Evolutionary conservation across 2,888 invertebrate species (phyloP).

Genomic region (Agonopterix subpropinquella): DNA sequence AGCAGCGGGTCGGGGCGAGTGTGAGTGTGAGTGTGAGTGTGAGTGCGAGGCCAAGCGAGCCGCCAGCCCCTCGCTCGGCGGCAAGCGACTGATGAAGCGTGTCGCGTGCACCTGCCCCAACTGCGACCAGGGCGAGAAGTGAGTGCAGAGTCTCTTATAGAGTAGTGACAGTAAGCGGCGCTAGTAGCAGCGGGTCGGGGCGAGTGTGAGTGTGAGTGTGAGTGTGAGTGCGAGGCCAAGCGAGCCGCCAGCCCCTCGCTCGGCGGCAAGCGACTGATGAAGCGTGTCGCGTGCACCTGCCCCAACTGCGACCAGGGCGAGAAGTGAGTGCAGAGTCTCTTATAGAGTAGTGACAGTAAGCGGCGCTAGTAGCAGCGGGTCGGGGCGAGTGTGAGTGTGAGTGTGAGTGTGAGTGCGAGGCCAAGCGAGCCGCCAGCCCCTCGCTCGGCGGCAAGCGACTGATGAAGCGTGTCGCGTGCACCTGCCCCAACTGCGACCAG

Average conservation of each 20-base stretch:
- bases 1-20: conserved; percentile 21
- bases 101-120: conserved; percentile 99
- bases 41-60: conserved; percentile 57
- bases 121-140: conserved; percentile 94
- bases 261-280: conserved; percentile 71
- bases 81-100: conserved; percentile 80
- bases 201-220: too few relatives aligned
- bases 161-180: conserved; percentile 69
- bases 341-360: conserved; percentile 75
- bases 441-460: conserved; percentile 53
- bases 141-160: too few relatives aligned
- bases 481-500: conserved; percentile 97
- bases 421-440: conserved; percentile 42
- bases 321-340: too few relatives aligned
- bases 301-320: conserved; percentile 96
- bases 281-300: conserved; percentile 97
- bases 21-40: too few relatives aligned
- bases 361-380: conserved; percentile 21
- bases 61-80: conserved; percentile 33
- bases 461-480: conserved; percentile 94
- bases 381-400: too few relatives aligned
- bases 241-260: conserved; percentile 39
- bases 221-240: conserved; percentile 58
- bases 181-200: conserved; percentile 22
- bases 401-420: conserved; percentile 66